Conservation (phyloP, 1,140 invertebrate species). For the Drosophila lacertosa region DNA sequence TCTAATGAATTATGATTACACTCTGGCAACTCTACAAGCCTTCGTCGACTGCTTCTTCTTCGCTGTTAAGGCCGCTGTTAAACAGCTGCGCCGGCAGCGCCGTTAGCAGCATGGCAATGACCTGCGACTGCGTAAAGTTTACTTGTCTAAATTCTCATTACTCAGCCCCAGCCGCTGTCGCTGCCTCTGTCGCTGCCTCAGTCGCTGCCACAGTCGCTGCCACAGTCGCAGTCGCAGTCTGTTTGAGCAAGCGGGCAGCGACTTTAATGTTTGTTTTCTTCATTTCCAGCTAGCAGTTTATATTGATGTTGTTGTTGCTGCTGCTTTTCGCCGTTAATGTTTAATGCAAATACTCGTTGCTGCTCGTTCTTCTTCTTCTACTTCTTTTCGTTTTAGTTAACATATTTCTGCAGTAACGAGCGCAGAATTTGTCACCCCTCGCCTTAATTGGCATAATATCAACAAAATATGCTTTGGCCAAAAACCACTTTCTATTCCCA, state of each 20-base stretch:
- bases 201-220: background rate
- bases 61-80: slow-evolving; percentile 35
- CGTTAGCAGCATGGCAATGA: slow-evolving; percentile 57
- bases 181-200: background rate
- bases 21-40: slow-evolving; percentile 41
- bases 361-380: slow-evolving; percentile 6
- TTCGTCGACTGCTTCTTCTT: slow-evolving; percentile 14
- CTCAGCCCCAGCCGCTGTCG: slow-evolving; percentile 16
- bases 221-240: slow-evolving; percentile 14
- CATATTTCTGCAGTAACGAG: slow-evolving; percentile 32
- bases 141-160: slow-evolving; percentile 58
- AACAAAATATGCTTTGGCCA: slow-evolving; percentile 26
- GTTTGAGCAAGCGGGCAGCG: slow-evolving; percentile 38
- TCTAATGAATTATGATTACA: slow-evolving; percentile 73
- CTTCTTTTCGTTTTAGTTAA: slow-evolving; percentile 8
- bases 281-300: slow-evolving; percentile 50
- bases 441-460: slow-evolving; percentile 47
- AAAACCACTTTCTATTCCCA: slow-evolving; percentile 39
- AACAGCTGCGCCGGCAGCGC: slow-evolving; percentile 26
- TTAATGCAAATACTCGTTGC: slow-evolving; percentile 68
- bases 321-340: slow-evolving; percentile 63
- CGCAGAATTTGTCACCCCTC: slow-evolving; percentile 46
- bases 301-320: slow-evolving; percentile 17
- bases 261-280: slow-evolving; percentile 78
- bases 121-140: slow-evolving; percentile 59